Percentiles rank a stretch among this genome's conserved stretches.
phyloP scores from a whole-genome alignment of 2,797 vertebrate genomes.

The Halcyon leucocephala region DNA sequence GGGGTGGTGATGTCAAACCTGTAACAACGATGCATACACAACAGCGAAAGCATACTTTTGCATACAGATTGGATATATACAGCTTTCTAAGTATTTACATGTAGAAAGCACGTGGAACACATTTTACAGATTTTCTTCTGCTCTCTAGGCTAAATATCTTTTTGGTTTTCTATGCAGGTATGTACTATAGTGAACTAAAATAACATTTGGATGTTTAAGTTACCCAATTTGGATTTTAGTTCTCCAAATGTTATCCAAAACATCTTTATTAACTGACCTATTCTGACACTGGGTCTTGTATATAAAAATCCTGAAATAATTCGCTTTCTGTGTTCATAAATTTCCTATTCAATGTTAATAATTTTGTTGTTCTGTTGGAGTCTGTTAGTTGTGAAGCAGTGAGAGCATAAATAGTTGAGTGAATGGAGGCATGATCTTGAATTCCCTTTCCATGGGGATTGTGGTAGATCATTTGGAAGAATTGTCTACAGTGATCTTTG shows the following conservation, averaged over 20 bases:
- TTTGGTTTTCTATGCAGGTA: neutral
- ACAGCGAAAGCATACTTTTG: neutral
- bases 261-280: neutral
- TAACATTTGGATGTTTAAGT: no score
- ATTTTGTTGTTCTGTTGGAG: neutral
- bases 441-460: neutral
- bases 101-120: neutral
- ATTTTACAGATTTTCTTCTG: neutral
- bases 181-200: neutral
- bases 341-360: neutral
- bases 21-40: neutral
- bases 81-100: neutral
- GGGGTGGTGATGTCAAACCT: neutral
- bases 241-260: no score
- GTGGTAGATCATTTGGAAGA: neutral
- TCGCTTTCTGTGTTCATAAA: neutral
- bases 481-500: neutral
- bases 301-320: neutral
- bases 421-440: neutral
- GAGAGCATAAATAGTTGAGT: neutral
- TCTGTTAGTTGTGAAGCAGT: neutral
- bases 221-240: no score
- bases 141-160: neutral
- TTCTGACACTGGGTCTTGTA: neutral
- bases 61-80: rapidly evolving